Evolutionary conservation across 2,888 invertebrate species (phyloP).

Genomic region (Melieria picta): DNA sequence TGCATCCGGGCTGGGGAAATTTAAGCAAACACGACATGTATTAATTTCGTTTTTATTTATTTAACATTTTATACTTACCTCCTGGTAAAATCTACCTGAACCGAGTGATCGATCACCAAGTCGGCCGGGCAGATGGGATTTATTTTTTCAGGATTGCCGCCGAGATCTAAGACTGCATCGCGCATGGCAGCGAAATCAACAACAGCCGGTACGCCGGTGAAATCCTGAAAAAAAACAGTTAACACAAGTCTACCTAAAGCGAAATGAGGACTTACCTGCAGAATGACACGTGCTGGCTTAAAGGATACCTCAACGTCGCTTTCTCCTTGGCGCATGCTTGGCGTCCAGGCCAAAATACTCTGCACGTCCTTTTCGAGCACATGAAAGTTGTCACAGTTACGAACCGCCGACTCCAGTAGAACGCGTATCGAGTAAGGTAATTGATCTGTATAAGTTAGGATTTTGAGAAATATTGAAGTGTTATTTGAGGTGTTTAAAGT

Average conservation of each 20-base stretch:
- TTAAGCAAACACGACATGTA: not conserved
- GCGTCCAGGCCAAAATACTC: slow-evolving; percentile 89
- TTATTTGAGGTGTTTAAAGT: no score
- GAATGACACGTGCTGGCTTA: slow-evolving; percentile 93
- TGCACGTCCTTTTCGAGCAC: slow-evolving; percentile 86
- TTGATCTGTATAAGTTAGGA: slow-evolving; percentile 68
- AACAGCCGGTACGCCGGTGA: slow-evolving; percentile 97
- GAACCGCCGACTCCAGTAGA: slow-evolving; percentile 92
- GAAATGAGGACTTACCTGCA: slow-evolving; percentile 75
- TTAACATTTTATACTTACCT: slow-evolving; percentile 66
- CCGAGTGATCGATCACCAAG: slow-evolving; percentile 97
- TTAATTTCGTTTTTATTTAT: not conserved
- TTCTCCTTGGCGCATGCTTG: slow-evolving; percentile 60
- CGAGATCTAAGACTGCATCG: slow-evolving; percentile 87
- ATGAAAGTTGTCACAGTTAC: slow-evolving; percentile 97
- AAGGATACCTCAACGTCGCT: slow-evolving; percentile 91
- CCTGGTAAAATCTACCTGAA: slow-evolving; percentile 93
- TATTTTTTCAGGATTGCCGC: slow-evolving; percentile 91
- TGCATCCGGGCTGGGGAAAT: slow-evolving; percentile 79
- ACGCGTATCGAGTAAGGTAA: slow-evolving; percentile 94
- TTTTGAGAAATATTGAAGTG: no score
- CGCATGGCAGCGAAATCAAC: slow-evolving; percentile 99
- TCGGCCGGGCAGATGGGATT: slow-evolving; percentile 98
- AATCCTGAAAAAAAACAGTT: slow-evolving; percentile 71
- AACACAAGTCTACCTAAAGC: not conserved